Conservation (phyloP, 2,888 invertebrate species). For the Watsonalla cultraria region DNA sequence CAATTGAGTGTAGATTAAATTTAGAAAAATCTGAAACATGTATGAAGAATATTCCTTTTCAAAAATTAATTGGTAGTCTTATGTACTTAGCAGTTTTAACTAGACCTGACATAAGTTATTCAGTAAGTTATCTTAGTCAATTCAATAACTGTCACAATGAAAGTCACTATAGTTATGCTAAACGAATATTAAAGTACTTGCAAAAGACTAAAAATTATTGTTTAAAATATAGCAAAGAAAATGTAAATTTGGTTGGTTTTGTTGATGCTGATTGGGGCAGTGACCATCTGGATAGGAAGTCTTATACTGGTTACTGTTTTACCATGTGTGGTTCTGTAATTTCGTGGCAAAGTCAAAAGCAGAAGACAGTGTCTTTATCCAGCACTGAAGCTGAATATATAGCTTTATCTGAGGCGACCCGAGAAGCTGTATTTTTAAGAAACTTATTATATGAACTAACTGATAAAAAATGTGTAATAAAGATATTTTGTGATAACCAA, state of each 20-base stretch:
- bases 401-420: neutral
- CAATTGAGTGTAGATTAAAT: constrained; percentile 2
- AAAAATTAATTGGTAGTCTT: constrained; percentile 1
- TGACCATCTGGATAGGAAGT: neutral
- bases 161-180: neutral
- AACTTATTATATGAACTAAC: neutral
- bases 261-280: neutral
- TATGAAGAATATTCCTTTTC: neutral
- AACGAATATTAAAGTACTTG: neutral
- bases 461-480: neutral
- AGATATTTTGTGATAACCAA: neutral
- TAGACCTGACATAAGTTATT: constrained; percentile 1
- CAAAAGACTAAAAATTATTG: no score
- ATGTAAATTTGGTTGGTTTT: neutral
- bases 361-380: neutral
- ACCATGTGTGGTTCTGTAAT: neutral
- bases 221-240: neutral
- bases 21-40: neutral
- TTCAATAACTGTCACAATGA: no score
- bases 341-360: neutral
- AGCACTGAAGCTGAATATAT: no score
- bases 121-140: no score
- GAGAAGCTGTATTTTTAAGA: neutral
- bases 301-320: constrained; percentile 4
- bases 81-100: constrained; percentile 3